Evolutionary conservation across 2,888 invertebrate species (phyloP).

Genomic region (Eupithecia abbreviata): DNA sequence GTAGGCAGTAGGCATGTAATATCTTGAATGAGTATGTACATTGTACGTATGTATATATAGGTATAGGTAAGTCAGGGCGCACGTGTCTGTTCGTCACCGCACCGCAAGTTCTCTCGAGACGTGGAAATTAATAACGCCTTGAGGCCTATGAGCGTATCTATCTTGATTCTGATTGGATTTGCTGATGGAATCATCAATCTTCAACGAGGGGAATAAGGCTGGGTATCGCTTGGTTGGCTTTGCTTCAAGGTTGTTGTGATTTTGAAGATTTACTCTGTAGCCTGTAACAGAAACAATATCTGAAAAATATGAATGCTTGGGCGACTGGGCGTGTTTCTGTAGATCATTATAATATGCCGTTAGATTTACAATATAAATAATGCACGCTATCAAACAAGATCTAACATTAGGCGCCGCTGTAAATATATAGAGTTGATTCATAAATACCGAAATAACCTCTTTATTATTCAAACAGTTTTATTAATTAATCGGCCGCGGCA

Average conservation of each 20-base stretch:
- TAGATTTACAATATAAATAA: slow-evolving; percentile 15
- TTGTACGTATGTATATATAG: background rate
- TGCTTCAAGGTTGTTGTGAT: background rate
- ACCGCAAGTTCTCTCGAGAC: slow-evolving; percentile 33
- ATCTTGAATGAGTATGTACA: background rate
- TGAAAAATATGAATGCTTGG: background rate
- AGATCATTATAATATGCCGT: slow-evolving; percentile 5
- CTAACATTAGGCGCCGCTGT: slow-evolving; percentile 29
- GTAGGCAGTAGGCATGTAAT: background rate
- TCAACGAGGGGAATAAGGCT: slow-evolving; percentile 21
- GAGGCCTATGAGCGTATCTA: slow-evolving; percentile 28
- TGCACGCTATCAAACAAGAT: slow-evolving; percentile 9
- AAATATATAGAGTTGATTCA: slow-evolving; percentile 33
- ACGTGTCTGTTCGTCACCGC: background rate
- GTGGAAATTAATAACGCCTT: slow-evolving; percentile 39
- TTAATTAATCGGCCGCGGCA: slow-evolving; percentile 50
- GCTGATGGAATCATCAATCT: slow-evolving; percentile 35
- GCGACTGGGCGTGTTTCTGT: background rate
- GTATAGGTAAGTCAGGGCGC: background rate
- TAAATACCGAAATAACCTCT: slow-evolving; percentile 54
- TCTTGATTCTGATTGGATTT: slow-evolving; percentile 33
- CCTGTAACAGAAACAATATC: background rate
- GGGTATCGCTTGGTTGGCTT: slow-evolving; percentile 16
- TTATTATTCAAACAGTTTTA: slow-evolving; percentile 55
- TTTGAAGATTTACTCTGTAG: background rate